These are phyloP conservation scores for Batillaria attramentaria DNA, from an alignment of 1,140 invertebrate species.

Conservation along the genomic window DNA sequence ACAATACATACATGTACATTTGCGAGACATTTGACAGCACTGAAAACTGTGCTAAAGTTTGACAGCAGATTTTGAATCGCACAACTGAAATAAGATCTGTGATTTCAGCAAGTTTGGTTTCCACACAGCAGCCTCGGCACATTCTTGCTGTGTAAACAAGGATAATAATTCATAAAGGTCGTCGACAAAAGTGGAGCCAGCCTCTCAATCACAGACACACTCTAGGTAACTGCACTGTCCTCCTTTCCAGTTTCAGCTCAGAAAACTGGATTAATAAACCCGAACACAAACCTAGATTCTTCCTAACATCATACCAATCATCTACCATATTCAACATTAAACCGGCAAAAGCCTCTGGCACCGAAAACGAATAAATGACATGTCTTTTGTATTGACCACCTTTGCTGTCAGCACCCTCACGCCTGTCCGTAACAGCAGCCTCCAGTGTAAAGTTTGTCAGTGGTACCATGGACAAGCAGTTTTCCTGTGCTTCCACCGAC, in stretches of 20 bases:
- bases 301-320: neutral
- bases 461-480: constrained; percentile 12
- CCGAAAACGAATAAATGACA: neutral
- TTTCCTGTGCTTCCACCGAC: neutral
- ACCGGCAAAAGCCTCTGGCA: neutral
- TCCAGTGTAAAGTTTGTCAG: constrained; percentile 18
- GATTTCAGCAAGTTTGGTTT: too few relatives aligned
- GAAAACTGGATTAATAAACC: neutral
- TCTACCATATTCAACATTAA: neutral
- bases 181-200: too few relatives aligned
- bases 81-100: too few relatives aligned
- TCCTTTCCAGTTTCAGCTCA: constrained; percentile 13
- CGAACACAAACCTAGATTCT: neutral
- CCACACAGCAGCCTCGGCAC: too few relatives aligned
- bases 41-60: neutral
- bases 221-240: constrained; percentile 6
- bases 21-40: too few relatives aligned
- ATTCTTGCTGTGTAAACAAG: too few relatives aligned
- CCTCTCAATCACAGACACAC: constrained; percentile 13
- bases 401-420: neutral
- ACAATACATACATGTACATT: too few relatives aligned
- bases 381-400: neutral
- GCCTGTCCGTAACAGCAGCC: neutral
- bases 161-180: too few relatives aligned
- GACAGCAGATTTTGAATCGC: neutral